Evolutionary conservation across 2,888 invertebrate genomes (phyloP).

Genomic region (Dryadula phaetusa): DNA sequence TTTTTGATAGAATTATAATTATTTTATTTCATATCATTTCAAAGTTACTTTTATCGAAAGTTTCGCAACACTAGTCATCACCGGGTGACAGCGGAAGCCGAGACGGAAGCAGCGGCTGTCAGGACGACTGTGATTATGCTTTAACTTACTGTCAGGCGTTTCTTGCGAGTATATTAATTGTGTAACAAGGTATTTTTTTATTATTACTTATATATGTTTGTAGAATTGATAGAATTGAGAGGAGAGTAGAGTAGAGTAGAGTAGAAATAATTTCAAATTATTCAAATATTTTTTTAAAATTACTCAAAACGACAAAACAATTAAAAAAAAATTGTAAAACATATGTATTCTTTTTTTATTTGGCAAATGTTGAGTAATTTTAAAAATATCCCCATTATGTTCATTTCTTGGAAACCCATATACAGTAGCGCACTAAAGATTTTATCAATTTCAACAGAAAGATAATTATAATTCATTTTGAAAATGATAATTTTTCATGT

Average conservation of each 20-base stretch:
- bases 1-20: too few relatives aligned
- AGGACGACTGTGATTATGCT: slow-evolving; percentile 47
- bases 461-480: background rate
- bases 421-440: slow-evolving; percentile 7
- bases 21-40: background rate
- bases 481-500: slow-evolving; percentile 5
- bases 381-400: too few relatives aligned
- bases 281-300: too few relatives aligned
- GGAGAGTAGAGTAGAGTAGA: too few relatives aligned
- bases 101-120: slow-evolving; percentile 75
- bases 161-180: slow-evolving; percentile 28
- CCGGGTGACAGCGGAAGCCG: slow-evolving; percentile 65
- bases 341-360: too few relatives aligned
- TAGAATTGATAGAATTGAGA: too few relatives aligned
- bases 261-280: too few relatives aligned
- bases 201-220: background rate
- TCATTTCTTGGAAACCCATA: background rate
- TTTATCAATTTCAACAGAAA: background rate
- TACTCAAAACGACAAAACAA: too few relatives aligned
- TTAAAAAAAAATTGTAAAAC: too few relatives aligned
- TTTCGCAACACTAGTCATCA: slow-evolving; percentile 52
- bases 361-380: too few relatives aligned
- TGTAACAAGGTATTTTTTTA: background rate
- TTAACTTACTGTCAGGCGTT: slow-evolving; percentile 29
- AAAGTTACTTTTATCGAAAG: slow-evolving; percentile 28